Evolutionary conservation across 1,140 invertebrate genomes (phyloP).

Genomic region (Agrilus planipennis): DNA sequence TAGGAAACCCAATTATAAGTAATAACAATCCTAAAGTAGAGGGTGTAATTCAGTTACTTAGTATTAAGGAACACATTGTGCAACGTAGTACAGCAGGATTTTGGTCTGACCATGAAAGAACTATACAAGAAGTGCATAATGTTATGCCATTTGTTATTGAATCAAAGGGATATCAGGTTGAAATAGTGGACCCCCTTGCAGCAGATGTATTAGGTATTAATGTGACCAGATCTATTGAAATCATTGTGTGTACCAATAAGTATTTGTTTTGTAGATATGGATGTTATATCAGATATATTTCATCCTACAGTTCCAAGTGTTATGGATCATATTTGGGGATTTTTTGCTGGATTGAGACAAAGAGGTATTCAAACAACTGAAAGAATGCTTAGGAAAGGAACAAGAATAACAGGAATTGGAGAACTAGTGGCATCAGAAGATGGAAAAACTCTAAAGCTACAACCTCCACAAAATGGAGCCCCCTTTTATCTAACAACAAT

Average conservation of each 20-base stretch:
- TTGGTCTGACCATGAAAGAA: constrained; percentile 64
- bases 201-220: constrained; percentile 53
- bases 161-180: constrained; percentile 47
- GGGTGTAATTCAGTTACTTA: constrained; percentile 59
- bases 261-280: constrained; percentile 43
- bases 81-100: constrained; percentile 62
- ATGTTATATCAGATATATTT: constrained; percentile 63
- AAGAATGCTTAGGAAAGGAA: constrained; percentile 62
- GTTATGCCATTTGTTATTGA: constrained; percentile 60
- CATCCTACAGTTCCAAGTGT: constrained; percentile 56
- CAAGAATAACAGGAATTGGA: constrained; percentile 62
- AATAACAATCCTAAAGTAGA: constrained; percentile 52
- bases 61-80: constrained; percentile 64
- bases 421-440: constrained; percentile 46
- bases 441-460: constrained; percentile 45
- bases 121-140: constrained; percentile 60
- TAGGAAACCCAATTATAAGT: constrained; percentile 58
- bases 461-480: constrained; percentile 52
- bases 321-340: constrained; percentile 67
- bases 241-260: not conserved
- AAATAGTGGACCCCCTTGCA: constrained; percentile 57
- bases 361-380: constrained; percentile 67
- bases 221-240: constrained; percentile 2
- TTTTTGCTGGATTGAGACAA: constrained; percentile 60
- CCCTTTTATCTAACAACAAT: constrained; percentile 59